Percentiles rank a stretch among this genome's conserved stretches.
These are phyloP conservation scores for Nothobranchius kuhntae DNA, from an alignment of 2,113 vertebrate species.

Conservation along the genomic window DNA sequence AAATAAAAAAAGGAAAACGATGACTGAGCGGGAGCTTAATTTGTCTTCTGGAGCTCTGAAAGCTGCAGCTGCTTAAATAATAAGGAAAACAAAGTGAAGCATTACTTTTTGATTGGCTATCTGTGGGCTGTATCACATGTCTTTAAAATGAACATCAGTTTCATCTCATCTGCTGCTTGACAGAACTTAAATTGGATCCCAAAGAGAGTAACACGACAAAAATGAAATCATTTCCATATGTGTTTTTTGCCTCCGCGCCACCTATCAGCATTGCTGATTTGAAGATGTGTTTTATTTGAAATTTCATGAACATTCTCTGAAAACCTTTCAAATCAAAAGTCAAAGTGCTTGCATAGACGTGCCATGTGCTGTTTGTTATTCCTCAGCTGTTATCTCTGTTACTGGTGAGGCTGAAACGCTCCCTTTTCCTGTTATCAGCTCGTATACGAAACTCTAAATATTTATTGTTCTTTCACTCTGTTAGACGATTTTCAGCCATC, in stretches of 20 bases:
- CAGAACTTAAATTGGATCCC: constrained; percentile 71
- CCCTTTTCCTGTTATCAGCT: constrained; percentile 11
- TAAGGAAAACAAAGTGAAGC: constrained; percentile 16
- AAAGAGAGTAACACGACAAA: constrained; percentile 54
- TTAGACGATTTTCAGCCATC: constrained; percentile 1
- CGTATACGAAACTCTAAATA: constrained; percentile 2
- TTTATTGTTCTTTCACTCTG: constrained; percentile 7
- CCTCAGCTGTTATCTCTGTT: constrained; percentile 23
- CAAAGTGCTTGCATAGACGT: constrained; percentile 13
- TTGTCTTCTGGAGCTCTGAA: constrained; percentile 39
- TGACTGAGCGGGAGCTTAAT: constrained; percentile 31
- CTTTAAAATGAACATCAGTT: constrained; percentile 62
- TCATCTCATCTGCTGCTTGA: constrained; percentile 65
- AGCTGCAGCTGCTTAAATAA: constrained; percentile 45
- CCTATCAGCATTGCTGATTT: constrained; percentile 39
- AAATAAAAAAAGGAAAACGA: constrained; percentile 21
- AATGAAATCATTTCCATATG: constrained; percentile 45
- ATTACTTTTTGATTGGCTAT: constrained; percentile 64
- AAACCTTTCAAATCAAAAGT: constrained; percentile 39
- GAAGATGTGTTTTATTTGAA: constrained; percentile 39
- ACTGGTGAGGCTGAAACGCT: constrained; percentile 6
- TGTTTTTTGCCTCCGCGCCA: constrained; percentile 21
- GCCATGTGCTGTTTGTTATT: constrained; percentile 36
- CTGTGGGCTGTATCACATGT: constrained; percentile 40
- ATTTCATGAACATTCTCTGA: constrained; percentile 22